Evolutionary conservation across 1,140 invertebrate species (phyloP), one percentile per base, ranked within the genome.

Genomic region (Hypsibius dujardini): DNA sequence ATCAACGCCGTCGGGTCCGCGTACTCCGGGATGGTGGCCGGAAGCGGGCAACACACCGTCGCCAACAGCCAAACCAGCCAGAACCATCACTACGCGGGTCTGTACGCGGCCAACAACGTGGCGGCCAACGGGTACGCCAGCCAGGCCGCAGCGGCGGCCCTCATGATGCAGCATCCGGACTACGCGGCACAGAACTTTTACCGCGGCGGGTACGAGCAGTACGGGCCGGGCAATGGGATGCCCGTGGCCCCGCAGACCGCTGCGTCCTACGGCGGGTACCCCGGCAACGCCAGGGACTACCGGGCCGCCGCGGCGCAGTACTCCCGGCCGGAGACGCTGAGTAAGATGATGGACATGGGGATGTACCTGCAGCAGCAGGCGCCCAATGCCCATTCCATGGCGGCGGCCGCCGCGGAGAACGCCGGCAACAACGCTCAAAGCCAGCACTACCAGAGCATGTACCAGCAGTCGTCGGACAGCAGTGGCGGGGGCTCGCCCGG

Each of bases 81-180:
- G 28, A 28, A 28, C 28, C 28, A 28, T 28, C 28, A 28, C 28
- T 28, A 28, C 28, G 28, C 28, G 28, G 28, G 28, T 28, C 28
- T 28, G 28, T 28, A 28, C 28, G 28, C 28, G 28, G 28, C 28
- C 28, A 28, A 28, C 28, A 28, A 28, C 46, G 74, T 75, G 2
- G 76, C 75, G 1, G 73, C 73, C 15, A 75, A 76, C 59, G 76
- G 77, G 47, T 77, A 77, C 70, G 75, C 75, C 60, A 76, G 76
- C 70, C 73, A 76, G 45, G 74, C 62, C 45, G 74, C 70, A 47
- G 47, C 70, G 72, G 74, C 70, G 47, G 47, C 70, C 71, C 73
- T 74, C 45, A 74, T 74, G 73, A 56, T 56, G 50, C 50, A 12
- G 7, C 50, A 56, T 56, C 50, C 50, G 50, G 50, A 56, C 50